phyloP scores from a whole-genome alignment of 2,113 vertebrate genomes.

The Phocoena sinus region DNA sequence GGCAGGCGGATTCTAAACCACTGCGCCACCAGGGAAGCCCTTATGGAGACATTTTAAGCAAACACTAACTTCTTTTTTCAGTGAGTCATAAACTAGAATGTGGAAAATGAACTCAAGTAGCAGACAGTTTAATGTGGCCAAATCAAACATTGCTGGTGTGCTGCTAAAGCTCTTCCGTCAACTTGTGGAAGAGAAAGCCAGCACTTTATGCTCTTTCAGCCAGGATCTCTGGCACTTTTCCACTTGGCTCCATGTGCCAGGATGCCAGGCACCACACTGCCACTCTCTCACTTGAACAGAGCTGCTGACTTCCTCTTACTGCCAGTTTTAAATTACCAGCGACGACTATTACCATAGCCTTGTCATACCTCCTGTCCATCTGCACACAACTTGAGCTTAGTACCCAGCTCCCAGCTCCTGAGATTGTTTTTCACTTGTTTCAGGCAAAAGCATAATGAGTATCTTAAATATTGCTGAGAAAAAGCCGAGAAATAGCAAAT shows the following conservation, averaged over 20 bases:
- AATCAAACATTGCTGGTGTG: background rate
- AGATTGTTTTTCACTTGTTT: background rate
- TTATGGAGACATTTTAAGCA: constrained; percentile 31
- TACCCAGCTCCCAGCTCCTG: background rate
- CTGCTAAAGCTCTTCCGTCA: background rate
- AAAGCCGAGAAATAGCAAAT: background rate
- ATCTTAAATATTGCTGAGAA: background rate
- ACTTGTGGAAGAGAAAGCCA: background rate
- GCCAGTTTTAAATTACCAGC: background rate
- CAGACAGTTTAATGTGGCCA: constrained; percentile 25
- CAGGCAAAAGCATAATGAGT: background rate
- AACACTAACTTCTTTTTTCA: constrained; percentile 16
- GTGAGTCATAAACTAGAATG: constrained; percentile 39
- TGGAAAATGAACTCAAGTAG: constrained; percentile 39
- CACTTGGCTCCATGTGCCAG: background rate
- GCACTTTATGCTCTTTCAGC: background rate
- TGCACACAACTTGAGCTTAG: background rate
- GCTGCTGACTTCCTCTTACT: background rate
- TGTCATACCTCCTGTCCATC: background rate
- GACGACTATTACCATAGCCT: background rate
- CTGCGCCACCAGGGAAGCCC: too few species aligned
- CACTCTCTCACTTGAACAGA: background rate
- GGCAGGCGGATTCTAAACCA: too few species aligned
- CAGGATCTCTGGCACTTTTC: background rate
- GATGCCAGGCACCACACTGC: background rate